Evolutionary conservation across 2,888 invertebrate genomes (phyloP), one percentile per base, ranked within the genome.

Genomic region (Endotricha flammealis): DNA sequence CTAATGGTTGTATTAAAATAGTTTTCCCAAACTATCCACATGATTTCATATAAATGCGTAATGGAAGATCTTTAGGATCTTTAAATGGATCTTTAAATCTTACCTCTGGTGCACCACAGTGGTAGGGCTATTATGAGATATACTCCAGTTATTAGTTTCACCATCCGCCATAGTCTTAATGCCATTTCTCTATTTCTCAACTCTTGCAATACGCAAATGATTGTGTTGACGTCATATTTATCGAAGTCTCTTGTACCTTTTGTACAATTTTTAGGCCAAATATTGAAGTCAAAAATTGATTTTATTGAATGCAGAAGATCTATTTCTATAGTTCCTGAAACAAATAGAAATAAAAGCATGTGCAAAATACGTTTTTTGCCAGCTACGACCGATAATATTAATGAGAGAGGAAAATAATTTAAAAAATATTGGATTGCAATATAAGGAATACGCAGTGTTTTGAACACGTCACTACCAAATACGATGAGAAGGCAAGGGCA

Each of bases 91-190:
- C n/a, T n/a, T n/a, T n/a, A n/a, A n/a, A n/a, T 12, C 23, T 27
- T 54, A 79, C 81, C 81, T 72, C 59, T 68, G 3, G 68, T 74
- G 39, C 73, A 79, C 79, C 79, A 82, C 28, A 80, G 47, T 12
- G 80, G 79, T n/a, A 76, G 36, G 9, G 78, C 79, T 4, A 81
- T 42, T 1, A 45, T 34, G 2, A 73, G 41, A 41, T 79, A 81
- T 2, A 78, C 53, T 1, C 64, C 7, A 6, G 68, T 41, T 75
- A 77, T 78, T 49, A 76, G 62, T 36, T 58, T 56, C 8, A 62
- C 28, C 13, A 71, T 59, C 22, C 45, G 60, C 66, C 64, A 66
- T 3, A 73, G 16, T 1, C 57, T 43, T 23, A 38, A 35, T 2
- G 57, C 20, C 10, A 43, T 41, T 12, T 47, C 48, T 12, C 49